These are phyloP conservation scores for Rhabditoides inermis DNA, from an alignment of 2,888 invertebrate species.

Conservation along the genomic window DNA sequence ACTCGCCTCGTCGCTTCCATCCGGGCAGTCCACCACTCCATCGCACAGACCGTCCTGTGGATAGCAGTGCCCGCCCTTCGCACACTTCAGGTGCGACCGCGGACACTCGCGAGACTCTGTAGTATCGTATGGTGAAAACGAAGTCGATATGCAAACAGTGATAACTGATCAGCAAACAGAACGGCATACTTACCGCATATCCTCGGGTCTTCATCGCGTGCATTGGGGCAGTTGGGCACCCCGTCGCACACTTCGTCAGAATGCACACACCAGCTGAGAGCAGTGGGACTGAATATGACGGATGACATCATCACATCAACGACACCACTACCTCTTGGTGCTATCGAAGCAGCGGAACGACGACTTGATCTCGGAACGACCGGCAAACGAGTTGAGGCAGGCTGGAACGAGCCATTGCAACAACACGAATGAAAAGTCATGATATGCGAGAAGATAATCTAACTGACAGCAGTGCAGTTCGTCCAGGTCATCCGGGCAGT, in stretches of 20 bases:
- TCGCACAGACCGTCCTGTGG: constrained; percentile 16
- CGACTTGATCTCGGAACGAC: no score
- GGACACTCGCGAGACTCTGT: constrained; percentile 9
- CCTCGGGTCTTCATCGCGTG: no score
- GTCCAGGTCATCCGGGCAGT: constrained; percentile 30
- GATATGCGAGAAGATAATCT: background rate
- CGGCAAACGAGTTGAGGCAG: no score
- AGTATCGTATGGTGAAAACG: no score
- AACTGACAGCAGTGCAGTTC: constrained; percentile 14
- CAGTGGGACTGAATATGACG: no score
- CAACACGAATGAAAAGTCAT: no score
- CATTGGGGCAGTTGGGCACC: constrained; percentile 7
- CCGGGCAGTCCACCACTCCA: constrained; percentile 10
- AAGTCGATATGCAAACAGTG: no score
- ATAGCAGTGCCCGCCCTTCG: constrained; percentile 7
- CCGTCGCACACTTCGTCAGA: constrained; percentile 11
- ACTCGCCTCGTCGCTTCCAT: constrained; percentile 10
- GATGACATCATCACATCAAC: no score
- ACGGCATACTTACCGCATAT: no score
- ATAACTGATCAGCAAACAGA: no score
- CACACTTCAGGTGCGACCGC: constrained; percentile 9
- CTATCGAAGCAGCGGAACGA: constrained; percentile 5
- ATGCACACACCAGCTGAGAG: constrained; percentile 3
- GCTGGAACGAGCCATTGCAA: no score
- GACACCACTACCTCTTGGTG: no score